Conservation (phyloP, 64 coral and sea anemone species). For the Astreopora myriophthalma region DNA sequence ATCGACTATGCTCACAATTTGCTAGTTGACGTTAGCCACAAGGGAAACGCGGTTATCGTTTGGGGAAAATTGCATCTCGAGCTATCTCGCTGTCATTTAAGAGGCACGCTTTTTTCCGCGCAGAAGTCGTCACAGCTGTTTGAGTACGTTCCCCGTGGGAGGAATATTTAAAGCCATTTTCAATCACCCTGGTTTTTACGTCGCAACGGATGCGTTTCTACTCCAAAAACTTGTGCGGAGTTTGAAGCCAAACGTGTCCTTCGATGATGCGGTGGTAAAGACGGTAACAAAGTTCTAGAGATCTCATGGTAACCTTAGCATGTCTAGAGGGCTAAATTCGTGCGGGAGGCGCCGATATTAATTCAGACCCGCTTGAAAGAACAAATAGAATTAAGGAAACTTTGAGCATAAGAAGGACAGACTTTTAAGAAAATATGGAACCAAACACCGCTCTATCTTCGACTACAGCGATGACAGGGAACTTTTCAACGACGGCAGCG, state of each 20-base stretch:
- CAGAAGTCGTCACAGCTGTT: background rate
- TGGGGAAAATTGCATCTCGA: background rate
- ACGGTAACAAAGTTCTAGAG: background rate
- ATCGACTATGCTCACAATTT: background rate
- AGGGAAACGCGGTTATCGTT: background rate
- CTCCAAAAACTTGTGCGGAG: background rate
- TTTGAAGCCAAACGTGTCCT: background rate
- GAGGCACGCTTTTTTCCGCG: background rate
- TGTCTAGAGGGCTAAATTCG: background rate
- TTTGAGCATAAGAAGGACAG: background rate
- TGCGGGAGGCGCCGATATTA: background rate
- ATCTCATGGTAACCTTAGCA: background rate
- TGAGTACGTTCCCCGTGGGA: background rate
- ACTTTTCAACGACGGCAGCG: conserved; percentile 3
- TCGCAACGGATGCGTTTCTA: background rate
- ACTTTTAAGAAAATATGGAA: background rate
- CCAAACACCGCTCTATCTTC: background rate
- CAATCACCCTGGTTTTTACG: background rate
- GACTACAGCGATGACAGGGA: background rate
- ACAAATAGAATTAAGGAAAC: background rate
- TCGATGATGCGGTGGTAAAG: background rate
- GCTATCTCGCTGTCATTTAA: background rate
- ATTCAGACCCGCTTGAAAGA: background rate
- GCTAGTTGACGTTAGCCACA: background rate
- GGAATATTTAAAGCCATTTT: background rate